Evolutionary conservation across 2,888 invertebrate genomes (phyloP), one percentile per base, ranked within the genome.

Genomic region (Panopea generosa): DNA sequence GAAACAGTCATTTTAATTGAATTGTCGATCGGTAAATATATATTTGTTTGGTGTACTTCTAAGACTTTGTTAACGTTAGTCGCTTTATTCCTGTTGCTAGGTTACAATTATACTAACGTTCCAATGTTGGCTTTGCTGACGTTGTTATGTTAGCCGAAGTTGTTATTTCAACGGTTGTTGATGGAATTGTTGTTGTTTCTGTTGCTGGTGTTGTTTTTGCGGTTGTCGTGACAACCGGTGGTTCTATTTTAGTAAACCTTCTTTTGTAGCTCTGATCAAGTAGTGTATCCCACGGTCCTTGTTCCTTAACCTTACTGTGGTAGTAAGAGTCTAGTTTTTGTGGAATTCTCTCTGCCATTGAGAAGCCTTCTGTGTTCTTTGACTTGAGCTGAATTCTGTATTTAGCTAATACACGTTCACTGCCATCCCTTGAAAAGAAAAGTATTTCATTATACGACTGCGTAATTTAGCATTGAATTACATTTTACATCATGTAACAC

Each of bases 401-500:
- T 62, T 60, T 63, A 1, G 70, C 77, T n/a, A 73, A 56, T 0
- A 80, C 67, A 53, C 80, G n/a, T n/a, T n/a, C n/a, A n/a, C n/a
- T 83, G 27, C 80, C 80, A 27, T 72, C 62, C n/a, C 82, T 82
- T 66, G 38, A 76, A 69, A 50, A 65, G 16, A 40, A 33, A 56
- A 3, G 18, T 18, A 9, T 33, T 33, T n/a, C 27, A 16, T 49
- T 18, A 16, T 49, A 7, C 18, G 6, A 49, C 7, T 16, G 18
- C 14, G 9, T 16, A 16, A 18, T 49, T 16, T 18, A 11, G 7
- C 18, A 7, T 7, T 49, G 18, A 16, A 49, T 49, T 11, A 16
- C 14, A 40, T 40, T 14, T 11, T 14, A 40, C 16, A 27, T 18
- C 27, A 56, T 3, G 6, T 56, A 27, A 16, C 14, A 27, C 1